A percentile compares a stretch with the other conserved stretches of the same genome.
Evolutionary conservation across 2,113 vertebrate species (phyloP).

Genomic region (Oreochromis aureus): DNA sequence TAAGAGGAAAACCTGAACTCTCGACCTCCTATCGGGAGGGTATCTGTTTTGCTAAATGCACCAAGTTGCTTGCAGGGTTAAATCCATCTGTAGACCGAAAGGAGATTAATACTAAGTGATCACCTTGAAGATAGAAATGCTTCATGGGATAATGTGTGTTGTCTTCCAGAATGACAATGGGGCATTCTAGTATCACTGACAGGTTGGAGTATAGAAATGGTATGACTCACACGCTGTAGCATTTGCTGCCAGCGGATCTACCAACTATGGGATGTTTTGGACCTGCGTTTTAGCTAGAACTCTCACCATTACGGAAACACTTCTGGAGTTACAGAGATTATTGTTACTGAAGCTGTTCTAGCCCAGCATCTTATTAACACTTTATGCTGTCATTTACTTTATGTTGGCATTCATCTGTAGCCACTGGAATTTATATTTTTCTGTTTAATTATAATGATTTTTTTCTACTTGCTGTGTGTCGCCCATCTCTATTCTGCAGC

Average conservation of each 20-base stretch:
- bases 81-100: neutral
- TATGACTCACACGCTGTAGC: neutral
- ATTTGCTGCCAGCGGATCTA: neutral
- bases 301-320: neutral
- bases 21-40: neutral
- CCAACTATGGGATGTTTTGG: neutral
- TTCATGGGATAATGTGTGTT: neutral
- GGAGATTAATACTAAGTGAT: neutral
- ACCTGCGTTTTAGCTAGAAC: neutral
- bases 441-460: neutral
- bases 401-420: neutral
- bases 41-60: neutral
- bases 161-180: neutral
- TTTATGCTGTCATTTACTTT: neutral
- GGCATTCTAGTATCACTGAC: neutral
- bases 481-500: constrained; percentile 67
- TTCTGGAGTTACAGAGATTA: neutral
- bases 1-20: neutral
- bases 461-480: neutral
- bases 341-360: neutral
- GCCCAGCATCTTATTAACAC: neutral
- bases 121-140: neutral
- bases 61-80: neutral
- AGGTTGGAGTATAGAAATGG: neutral
- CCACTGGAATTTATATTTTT: neutral